Evolutionary conservation across 2,888 invertebrate genomes (phyloP).

Genomic region (Eristalinus aeneus): DNA sequence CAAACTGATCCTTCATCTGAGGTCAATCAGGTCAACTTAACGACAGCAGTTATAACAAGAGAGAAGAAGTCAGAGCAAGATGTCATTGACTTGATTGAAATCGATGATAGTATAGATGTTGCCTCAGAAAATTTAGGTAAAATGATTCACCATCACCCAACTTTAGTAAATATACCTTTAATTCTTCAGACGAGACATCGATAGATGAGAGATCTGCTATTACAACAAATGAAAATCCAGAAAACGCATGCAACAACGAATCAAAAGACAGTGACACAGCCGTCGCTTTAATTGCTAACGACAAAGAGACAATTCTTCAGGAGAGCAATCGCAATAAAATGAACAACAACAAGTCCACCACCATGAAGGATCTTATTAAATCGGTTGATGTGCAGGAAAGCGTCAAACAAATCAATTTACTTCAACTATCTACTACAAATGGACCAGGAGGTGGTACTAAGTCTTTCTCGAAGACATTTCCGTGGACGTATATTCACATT

Average conservation of each 20-base stretch:
- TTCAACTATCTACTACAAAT: slow-evolving; percentile 1
- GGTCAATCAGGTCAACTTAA: no score
- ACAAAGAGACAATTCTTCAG: neutral
- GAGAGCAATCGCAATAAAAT: neutral
- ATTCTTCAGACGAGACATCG: neutral
- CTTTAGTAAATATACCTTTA: no score
- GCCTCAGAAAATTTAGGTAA: slow-evolving; percentile 1
- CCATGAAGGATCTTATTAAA: neutral
- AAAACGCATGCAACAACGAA: neutral
- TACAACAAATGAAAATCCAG: neutral
- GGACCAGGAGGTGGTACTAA: no score
- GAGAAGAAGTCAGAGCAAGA: neutral
- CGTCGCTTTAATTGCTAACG: neutral
- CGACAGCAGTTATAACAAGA: neutral
- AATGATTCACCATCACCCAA: neutral
- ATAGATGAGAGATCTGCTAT: neutral
- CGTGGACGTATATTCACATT: slow-evolving; percentile 47
- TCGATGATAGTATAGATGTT: slow-evolving; percentile 28
- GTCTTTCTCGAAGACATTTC: neutral
- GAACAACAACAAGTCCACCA: neutral
- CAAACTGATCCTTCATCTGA: neutral
- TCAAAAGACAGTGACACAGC: neutral
- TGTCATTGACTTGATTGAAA: slow-evolving; percentile 28
- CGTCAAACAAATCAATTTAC: slow-evolving; percentile 33
- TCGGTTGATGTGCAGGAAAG: neutral